Evolutionary conservation across 2,113 vertebrate species (phyloP), one percentile per base, ranked within the genome.

Genomic region (Apodemus speciosus): DNA sequence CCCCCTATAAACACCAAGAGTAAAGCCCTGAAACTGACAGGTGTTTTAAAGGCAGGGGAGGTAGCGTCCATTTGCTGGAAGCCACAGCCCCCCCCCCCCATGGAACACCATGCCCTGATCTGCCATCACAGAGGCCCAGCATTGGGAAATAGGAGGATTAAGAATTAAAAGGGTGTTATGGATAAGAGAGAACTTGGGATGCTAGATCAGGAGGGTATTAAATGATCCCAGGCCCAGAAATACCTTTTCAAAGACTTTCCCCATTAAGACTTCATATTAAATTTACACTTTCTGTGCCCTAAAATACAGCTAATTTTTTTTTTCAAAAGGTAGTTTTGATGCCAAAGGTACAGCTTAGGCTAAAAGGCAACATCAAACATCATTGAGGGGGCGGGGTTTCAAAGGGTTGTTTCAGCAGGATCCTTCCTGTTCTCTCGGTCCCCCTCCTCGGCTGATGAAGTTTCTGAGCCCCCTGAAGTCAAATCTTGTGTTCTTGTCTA

Each of bases 391-490:
- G 60, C 3, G 30, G 81, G 20, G 43, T 97, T 98, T 98, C 98
- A 98, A 98, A 98, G 96, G 96, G 97, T 90, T 93, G 91, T 97
- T 98, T 98, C 98, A 98, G 98, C 97, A 96, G 98, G 98, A 97
- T 98, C 97, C 97, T 97, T 98, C 97, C 97, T 96, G 97, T 97
- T 97, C 97, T 96, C 86, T 95, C 96, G 58, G 73, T 97, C 96
- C 91, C 95, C 3, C 73, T 95, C 95, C 96, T 97, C 79, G 4
- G 96, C 97, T 98, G 98, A 98, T 98, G 98, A 98, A 98, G 98
- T 98, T 98, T 98, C 97, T 97, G 95, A 97, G 95, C 95, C 95
- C 97, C 97, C 98, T 98, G 98, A 98, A 98, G 97, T 96, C 98
- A 94, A 96, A 96, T 85, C 98, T 98, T 98, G 97, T 98, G 98